Conservation (phyloP, 2,113 vertebrate species). For the Gulo gulo region DNA sequence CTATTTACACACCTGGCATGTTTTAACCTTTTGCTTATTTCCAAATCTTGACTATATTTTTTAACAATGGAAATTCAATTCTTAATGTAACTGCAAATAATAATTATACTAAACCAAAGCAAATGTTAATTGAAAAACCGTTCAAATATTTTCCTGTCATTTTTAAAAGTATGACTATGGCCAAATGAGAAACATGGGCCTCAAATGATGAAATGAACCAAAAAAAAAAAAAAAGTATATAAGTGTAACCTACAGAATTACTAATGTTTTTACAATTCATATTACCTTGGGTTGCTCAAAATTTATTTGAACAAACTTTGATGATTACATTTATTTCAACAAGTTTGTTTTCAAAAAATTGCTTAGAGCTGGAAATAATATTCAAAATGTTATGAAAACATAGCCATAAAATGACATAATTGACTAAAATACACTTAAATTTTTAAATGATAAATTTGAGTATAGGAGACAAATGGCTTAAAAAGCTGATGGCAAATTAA, state of each 20-base stretch:
- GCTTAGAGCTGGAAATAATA: neutral
- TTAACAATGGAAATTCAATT: neutral
- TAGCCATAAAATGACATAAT: neutral
- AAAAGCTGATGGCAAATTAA: neutral
- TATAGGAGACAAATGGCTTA: neutral
- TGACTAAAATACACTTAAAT: neutral
- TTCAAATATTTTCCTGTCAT: neutral
- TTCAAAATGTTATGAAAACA: constrained; percentile 29
- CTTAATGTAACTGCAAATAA: neutral
- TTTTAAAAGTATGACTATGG: neutral
- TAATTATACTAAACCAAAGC: neutral
- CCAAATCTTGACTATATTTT: neutral
- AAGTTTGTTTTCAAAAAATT: neutral
- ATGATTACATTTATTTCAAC: neutral
- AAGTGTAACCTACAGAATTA: neutral
- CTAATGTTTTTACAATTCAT: neutral
- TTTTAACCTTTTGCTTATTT: neutral
- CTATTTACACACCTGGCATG: neutral
- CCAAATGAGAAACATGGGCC: neutral
- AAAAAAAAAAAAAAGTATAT: neutral
- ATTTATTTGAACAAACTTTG: neutral
- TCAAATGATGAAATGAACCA: neutral
- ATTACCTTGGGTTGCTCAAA: neutral
- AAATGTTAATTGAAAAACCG: neutral
- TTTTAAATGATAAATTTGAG: neutral